Conservation (phyloP, 1,140 invertebrate species). For the Choristoneura fumiferana region DNA sequence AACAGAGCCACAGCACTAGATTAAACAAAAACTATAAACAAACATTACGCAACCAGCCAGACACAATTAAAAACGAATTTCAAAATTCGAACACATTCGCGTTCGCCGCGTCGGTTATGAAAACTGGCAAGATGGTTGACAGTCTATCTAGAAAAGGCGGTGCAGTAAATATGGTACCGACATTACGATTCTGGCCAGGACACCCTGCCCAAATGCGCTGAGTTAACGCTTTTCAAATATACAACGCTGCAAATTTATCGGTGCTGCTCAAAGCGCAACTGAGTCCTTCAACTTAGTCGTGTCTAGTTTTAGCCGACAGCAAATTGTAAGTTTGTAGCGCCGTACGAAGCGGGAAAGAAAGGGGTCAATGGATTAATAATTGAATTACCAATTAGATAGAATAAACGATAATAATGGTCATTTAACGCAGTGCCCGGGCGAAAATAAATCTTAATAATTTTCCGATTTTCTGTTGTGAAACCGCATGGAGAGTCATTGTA, state of each 20-base stretch:
- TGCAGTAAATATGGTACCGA: slow-evolving; percentile 27
- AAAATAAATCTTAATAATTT: slow-evolving; percentile 10
- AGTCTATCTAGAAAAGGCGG: slow-evolving; percentile 29
- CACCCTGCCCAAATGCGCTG: slow-evolving; percentile 40
- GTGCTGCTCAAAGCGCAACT: not conserved
- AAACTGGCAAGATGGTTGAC: slow-evolving; percentile 29
- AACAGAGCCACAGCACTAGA: too few species aligned
- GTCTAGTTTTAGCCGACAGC: not conserved
- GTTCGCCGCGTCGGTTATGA: slow-evolving; percentile 28
- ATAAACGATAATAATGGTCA: slow-evolving; percentile 3
- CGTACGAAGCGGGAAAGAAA: slow-evolving; percentile 9
- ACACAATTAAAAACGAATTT: slow-evolving; percentile 34
- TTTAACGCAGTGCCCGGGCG: not conserved
- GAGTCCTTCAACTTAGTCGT: not conserved
- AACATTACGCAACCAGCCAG: slow-evolving; percentile 28
- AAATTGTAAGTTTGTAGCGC: not conserved
- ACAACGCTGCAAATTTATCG: slow-evolving; percentile 23
- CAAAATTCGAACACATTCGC: slow-evolving; percentile 36
- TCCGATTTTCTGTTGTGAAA: not conserved
- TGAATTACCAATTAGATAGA: slow-evolving; percentile 29
- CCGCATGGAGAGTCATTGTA: too few species aligned
- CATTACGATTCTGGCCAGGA: slow-evolving; percentile 43
- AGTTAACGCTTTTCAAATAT: slow-evolving; percentile 31
- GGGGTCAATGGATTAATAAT: slow-evolving; percentile 52
- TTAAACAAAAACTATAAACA: slow-evolving; percentile 7